These are phyloP conservation scores for Coryphaenoides rupestris DNA, from an alignment of 2,113 vertebrate genomes.

Conservation along the genomic window DNA sequence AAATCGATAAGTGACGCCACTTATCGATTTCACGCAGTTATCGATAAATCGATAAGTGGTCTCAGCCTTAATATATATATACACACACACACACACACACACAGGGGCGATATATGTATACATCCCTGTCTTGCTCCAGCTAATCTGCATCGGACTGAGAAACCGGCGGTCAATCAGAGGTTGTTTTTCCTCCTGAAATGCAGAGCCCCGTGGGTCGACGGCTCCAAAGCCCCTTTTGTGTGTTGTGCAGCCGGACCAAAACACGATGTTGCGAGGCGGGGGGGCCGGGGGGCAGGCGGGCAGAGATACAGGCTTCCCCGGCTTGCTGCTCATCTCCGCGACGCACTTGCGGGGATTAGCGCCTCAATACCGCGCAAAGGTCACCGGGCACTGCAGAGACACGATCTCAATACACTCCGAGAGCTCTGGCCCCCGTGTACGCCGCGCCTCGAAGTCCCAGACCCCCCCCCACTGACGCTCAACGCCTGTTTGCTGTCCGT, in stretches of 20 bases:
- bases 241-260: too few relatives aligned
- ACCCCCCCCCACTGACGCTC: too few relatives aligned
- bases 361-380: slow-evolving; percentile 35
- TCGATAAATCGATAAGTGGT: too few relatives aligned
- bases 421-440: slow-evolving; percentile 17
- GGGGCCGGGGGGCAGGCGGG: slow-evolving; percentile 18
- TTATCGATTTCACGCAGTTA: too few relatives aligned
- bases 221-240: slow-evolving; percentile 12
- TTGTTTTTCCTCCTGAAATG: slow-evolving; percentile 7
- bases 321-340: slow-evolving; percentile 16
- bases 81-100: too few relatives aligned
- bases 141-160: slow-evolving; percentile 1
- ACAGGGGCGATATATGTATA: not conserved
- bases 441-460: too few relatives aligned
- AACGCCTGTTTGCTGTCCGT: too few relatives aligned
- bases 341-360: slow-evolving; percentile 33
- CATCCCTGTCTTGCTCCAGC: not conserved
- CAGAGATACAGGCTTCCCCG: slow-evolving; percentile 9
- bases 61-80: too few relatives aligned
- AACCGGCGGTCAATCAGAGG: not conserved
- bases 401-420: slow-evolving; percentile 20
- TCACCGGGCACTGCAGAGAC: slow-evolving; percentile 34
- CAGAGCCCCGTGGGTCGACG: slow-evolving; percentile 10
- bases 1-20: too few relatives aligned
- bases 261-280: too few relatives aligned